Evolutionary conservation across 2,797 vertebrate genomes (phyloP).

Genomic region (Astyanax mexicanus): DNA sequence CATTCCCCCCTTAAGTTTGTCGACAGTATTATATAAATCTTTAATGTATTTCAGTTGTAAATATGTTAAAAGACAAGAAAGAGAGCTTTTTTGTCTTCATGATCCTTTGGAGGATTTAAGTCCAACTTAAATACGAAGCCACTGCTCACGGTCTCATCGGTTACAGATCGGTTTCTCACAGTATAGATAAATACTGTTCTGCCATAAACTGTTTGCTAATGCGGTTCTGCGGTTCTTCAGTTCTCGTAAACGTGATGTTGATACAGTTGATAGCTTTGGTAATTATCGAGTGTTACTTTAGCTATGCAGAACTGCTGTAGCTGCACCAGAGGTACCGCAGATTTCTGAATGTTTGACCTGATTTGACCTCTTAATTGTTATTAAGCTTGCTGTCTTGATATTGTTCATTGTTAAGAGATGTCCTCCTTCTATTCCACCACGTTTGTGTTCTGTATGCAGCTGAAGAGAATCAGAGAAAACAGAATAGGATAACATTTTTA

Average conservation of each 20-base stretch:
- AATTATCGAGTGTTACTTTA: slow-evolving; percentile 34
- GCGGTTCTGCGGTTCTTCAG: too few relatives aligned
- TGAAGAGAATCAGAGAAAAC: too few relatives aligned
- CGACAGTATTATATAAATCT: slow-evolving; percentile 28
- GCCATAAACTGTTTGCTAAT: slow-evolving; percentile 6
- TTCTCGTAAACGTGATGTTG: slow-evolving; percentile 10
- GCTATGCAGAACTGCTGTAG: slow-evolving; percentile 33
- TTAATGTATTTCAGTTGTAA: slow-evolving; percentile 7
- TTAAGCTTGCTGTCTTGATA: slow-evolving; percentile 19
- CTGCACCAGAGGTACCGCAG: slow-evolving; percentile 24
- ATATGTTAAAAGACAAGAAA: slow-evolving; percentile 23
- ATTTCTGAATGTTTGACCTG: slow-evolving; percentile 33
- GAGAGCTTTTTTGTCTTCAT: background rate
- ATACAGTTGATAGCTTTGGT: slow-evolving; percentile 20
- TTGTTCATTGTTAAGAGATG: background rate
- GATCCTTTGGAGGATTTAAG: slow-evolving; percentile 6
- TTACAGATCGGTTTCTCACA: background rate
- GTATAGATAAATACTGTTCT: background rate
- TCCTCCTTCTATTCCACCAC: slow-evolving; percentile 2
- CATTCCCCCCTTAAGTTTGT: too few relatives aligned
- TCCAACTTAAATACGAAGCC: background rate
- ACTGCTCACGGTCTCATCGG: background rate
- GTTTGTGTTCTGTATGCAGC: slow-evolving; percentile 35
- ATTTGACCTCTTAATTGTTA: slow-evolving; percentile 27
- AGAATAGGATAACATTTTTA: too few relatives aligned